Conservation (phyloP, 2,113 vertebrate genomes). For the Phrynosoma blainvillii region DNA sequence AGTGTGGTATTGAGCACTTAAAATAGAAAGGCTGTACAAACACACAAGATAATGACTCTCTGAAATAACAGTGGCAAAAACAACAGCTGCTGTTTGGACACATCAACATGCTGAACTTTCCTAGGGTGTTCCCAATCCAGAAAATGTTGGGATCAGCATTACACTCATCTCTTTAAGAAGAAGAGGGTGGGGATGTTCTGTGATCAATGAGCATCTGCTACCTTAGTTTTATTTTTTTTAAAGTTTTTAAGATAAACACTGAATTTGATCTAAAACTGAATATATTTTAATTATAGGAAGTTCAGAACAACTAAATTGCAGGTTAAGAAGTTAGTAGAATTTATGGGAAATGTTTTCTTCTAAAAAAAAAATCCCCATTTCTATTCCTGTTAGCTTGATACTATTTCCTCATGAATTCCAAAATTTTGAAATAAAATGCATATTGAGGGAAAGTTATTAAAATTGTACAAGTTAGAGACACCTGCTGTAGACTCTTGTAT, state of each 20-base stretch:
- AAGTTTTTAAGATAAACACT: neutral
- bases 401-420: neutral
- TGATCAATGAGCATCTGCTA: neutral
- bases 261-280: neutral
- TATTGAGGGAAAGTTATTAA: neutral
- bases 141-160: slow-evolving; percentile 8
- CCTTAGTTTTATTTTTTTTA: neutral
- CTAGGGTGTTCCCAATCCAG: neutral
- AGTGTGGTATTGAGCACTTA: neutral
- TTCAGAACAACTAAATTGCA: neutral
- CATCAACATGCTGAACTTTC: neutral
- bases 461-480: neutral
- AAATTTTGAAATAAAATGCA: neutral
- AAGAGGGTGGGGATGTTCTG: neutral
- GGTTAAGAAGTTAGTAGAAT: neutral
- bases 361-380: neutral
- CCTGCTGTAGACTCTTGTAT: neutral
- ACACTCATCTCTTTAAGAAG: neutral
- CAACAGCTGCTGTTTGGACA: neutral
- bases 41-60: neutral
- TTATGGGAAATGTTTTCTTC: neutral
- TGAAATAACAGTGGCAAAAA: neutral
- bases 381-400: neutral
- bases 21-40: neutral
- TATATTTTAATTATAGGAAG: slow-evolving; percentile 2